Conservation (phyloP, 2,888 invertebrate species). For the Machimus atricapillus region DNA sequence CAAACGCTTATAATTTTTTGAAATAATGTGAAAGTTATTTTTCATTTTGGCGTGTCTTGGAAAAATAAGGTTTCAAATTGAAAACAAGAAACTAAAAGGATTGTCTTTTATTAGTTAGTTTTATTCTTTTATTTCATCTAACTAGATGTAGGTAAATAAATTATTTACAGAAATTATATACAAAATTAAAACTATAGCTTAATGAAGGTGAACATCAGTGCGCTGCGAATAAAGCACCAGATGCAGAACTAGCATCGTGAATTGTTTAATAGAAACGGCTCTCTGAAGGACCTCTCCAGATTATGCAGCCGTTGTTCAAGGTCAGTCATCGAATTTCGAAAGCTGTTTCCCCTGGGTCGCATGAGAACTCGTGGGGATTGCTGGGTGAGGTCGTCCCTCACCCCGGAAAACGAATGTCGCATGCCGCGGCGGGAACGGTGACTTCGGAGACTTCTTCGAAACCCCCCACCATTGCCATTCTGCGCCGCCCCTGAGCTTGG, state of each 20-base stretch:
- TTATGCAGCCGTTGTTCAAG: slow-evolving; percentile 60
- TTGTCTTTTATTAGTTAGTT: background rate
- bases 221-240: background rate
- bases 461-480: slow-evolving; percentile 40
- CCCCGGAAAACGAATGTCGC: slow-evolving; percentile 61
- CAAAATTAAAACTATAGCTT: background rate
- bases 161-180: background rate
- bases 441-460: slow-evolving; percentile 48
- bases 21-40: too few relatives aligned
- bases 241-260: slow-evolving; percentile 51
- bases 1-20: too few relatives aligned
- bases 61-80: background rate
- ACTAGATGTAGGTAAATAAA: background rate
- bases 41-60: too few relatives aligned
- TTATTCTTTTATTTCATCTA: background rate
- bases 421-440: slow-evolving; percentile 49
- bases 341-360: slow-evolving; percentile 57
- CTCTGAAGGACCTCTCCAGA: slow-evolving; percentile 57
- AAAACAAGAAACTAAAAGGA: background rate
- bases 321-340: slow-evolving; percentile 62
- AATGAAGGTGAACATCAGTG: background rate
- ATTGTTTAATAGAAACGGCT: slow-evolving; percentile 56
- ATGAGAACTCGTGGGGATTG: slow-evolving; percentile 58
- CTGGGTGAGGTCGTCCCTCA: slow-evolving; percentile 61
- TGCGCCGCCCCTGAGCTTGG: slow-evolving; percentile 49